These are phyloP conservation scores for Australoheros facetus DNA, from an alignment of 2,797 vertebrate genomes.

Conservation along the genomic window DNA sequence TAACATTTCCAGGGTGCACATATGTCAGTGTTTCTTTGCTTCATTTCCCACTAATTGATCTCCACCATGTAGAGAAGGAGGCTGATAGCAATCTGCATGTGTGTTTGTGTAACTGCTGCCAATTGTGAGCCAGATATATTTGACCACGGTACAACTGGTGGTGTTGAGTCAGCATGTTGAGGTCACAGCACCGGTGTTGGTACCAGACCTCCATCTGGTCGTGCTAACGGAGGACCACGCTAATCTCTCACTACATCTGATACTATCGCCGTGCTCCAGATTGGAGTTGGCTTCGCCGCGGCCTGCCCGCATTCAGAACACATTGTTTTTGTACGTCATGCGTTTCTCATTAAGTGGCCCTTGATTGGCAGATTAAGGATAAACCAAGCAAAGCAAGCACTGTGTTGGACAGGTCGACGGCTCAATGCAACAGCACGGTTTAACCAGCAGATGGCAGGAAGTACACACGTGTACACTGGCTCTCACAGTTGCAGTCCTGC, in stretches of 20 bases:
- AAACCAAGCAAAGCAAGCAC: neutral
- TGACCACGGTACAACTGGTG: slow-evolving; percentile 50
- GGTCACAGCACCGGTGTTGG: slow-evolving; percentile 55
- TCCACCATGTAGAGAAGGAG: slow-evolving; percentile 40
- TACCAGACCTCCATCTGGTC: slow-evolving; percentile 67
- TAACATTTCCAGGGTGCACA: slow-evolving; percentile 27
- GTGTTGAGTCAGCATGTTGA: slow-evolving; percentile 61
- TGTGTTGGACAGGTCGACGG: neutral
- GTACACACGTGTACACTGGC: slow-evolving; percentile 17
- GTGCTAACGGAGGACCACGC: slow-evolving; percentile 21
- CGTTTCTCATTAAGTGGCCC: slow-evolving; percentile 42
- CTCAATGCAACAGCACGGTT: neutral
- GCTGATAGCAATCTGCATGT: slow-evolving; percentile 54
- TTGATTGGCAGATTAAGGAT: slow-evolving; percentile 32
- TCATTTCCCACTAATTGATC: slow-evolving; percentile 70
- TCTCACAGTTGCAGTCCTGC: neutral
- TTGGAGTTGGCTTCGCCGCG: slow-evolving; percentile 11
- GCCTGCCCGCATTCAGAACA: slow-evolving; percentile 28
- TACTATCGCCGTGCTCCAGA: slow-evolving; percentile 28
- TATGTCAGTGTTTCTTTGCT: slow-evolving; percentile 54
- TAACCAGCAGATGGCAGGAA: slow-evolving; percentile 78
- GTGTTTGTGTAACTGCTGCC: slow-evolving; percentile 40
- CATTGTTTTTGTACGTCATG: slow-evolving; percentile 42
- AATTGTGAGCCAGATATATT: slow-evolving; percentile 44
- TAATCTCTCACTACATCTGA: slow-evolving; percentile 60